Conservation (phyloP, 2,113 vertebrate genomes). For the Nestor notabilis region DNA sequence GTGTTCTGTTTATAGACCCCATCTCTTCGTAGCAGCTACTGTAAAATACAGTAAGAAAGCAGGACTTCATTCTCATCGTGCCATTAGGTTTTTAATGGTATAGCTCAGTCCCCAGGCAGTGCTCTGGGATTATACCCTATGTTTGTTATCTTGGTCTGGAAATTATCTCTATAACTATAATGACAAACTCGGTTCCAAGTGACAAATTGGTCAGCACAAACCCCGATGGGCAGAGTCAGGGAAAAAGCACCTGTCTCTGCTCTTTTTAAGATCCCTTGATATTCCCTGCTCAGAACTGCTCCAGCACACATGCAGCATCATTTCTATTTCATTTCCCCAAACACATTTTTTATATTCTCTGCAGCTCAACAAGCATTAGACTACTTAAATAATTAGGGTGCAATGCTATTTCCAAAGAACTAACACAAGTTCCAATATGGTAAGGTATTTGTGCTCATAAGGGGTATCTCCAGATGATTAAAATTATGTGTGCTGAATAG, state of each 20-base stretch:
- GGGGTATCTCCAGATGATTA: background rate
- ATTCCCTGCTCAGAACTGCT: background rate
- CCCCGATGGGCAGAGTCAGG: accelerated
- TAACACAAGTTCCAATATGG: background rate
- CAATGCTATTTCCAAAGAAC: background rate
- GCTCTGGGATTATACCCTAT: background rate
- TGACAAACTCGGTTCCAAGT: background rate
- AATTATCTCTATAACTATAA: slow-evolving; percentile 1
- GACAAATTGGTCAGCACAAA: background rate
- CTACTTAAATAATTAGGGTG: background rate
- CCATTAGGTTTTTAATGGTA: slow-evolving; percentile 27
- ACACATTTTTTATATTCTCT: background rate
- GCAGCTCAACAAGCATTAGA: background rate
- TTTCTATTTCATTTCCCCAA: background rate
- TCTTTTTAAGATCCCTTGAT: background rate
- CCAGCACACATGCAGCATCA: background rate
- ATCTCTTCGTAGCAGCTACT: slow-evolving; percentile 53
- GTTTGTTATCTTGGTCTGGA: slow-evolving; percentile 29
- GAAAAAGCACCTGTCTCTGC: background rate
- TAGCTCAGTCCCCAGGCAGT: background rate
- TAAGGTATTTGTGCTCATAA: background rate
- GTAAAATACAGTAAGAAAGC: slow-evolving; percentile 47
- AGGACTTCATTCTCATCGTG: slow-evolving; percentile 23
- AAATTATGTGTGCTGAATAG: background rate
- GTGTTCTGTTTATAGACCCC: slow-evolving; percentile 50